Evolutionary conservation across 2,113 vertebrate species (phyloP), one percentile per base, ranked within the genome.

Genomic region (Rana temporaria): DNA sequence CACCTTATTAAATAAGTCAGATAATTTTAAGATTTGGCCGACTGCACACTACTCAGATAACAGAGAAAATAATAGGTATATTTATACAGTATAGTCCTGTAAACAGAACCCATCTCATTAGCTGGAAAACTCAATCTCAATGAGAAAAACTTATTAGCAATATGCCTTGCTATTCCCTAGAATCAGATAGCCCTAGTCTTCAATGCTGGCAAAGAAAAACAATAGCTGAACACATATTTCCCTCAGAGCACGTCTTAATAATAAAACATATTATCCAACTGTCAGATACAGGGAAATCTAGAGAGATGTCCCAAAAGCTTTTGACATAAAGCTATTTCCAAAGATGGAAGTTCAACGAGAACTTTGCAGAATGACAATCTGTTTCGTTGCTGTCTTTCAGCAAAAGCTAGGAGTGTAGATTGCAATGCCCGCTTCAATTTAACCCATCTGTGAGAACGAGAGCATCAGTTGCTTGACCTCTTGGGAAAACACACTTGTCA

Each of bases 241-340:
- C 84, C 75, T 77, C 84, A 74, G 89, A 90, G 32, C 30, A 84
- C 67, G 87, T 90, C 88, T 88, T 92, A 93, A 92, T 91, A 90
- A 91, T 92, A 94, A 94, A 93, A 90, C 8, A 19, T 91, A 93
- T 93, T 96, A 96, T 89, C 85, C 88, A 87, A 63, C 91, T 93
- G 93, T 92, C 94, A 95, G 82, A 87, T 89, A 84, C 56, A 87
- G 84, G 80, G 83, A 91, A 89, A 84, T 19, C 70, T 74, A 88
- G 85, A 89, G 67, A 86, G 85, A 83, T 84, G 77, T 87, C 86
- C 76, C 20, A 22, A 87, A 90, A 89, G 84, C 78, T 76, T 83
- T 59, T 77, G 62, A 64, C 72, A 84, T 83, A 53, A 84, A 84
- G 68, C 75, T 65, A 84, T 84, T 84, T 83, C 81, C 71, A 76